These are phyloP conservation scores for Oxygymnocypris stewartii DNA, from an alignment of 2,113 vertebrate species.

Conservation along the genomic window DNA sequence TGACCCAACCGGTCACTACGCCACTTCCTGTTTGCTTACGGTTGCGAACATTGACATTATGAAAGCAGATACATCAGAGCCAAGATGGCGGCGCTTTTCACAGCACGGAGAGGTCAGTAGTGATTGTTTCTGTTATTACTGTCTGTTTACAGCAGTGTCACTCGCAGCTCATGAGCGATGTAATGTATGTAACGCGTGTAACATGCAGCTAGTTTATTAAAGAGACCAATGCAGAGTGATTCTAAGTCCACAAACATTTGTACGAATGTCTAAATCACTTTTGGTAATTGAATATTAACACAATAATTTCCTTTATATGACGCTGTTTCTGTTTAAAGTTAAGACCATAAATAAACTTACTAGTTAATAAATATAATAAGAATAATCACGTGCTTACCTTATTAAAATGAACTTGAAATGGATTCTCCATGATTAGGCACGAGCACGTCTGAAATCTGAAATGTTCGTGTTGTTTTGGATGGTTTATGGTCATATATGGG, in stretches of 20 bases:
- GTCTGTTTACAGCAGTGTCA: neutral
- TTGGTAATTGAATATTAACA: neutral
- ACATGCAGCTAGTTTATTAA: neutral
- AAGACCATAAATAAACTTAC: neutral
- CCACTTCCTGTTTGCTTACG: neutral
- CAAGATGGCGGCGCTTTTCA: conserved; percentile 72
- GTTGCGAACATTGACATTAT: neutral
- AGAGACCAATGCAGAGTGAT: neutral
- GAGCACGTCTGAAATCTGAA: neutral
- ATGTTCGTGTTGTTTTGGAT: neutral
- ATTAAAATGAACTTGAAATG: neutral
- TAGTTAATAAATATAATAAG: neutral
- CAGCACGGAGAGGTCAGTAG: conserved; percentile 71
- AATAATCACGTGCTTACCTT: neutral
- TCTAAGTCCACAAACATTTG: neutral
- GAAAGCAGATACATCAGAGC: neutral
- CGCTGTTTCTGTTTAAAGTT: neutral
- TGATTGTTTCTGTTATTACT: conserved; percentile 21
- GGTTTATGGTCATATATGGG: neutral
- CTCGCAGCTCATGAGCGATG: neutral
- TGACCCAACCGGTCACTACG: neutral
- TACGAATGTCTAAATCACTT: neutral
- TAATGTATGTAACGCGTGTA: too few relatives aligned
- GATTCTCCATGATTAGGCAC: neutral
- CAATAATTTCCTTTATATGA: neutral